phyloP scores from a whole-genome alignment of 2,113 vertebrate genomes.

The Tapirus terrestris region DNA sequence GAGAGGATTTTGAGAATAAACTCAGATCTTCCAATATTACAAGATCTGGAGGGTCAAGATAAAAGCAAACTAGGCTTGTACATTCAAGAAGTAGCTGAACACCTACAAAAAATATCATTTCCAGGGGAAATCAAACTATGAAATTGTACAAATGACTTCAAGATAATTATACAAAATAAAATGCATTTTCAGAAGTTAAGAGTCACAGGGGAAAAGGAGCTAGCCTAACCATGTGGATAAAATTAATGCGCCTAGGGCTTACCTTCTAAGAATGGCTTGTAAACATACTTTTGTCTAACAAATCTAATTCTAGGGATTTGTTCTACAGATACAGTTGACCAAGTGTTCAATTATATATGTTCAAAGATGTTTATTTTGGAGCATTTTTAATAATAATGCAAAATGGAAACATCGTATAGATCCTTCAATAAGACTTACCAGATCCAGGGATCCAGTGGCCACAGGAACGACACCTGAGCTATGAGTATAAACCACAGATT shows the following conservation, averaged over 20 bases:
- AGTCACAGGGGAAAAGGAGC: not conserved
- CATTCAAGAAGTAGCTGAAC: not conserved
- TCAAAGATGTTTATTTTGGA: not conserved
- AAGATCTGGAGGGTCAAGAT: not conserved
- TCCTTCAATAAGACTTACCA: not conserved
- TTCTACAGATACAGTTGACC: not conserved
- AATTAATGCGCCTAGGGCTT: not conserved
- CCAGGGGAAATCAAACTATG: not conserved
- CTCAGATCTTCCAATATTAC: not conserved
- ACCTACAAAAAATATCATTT: not conserved
- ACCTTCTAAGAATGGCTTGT: not conserved
- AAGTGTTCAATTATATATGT: not conserved
- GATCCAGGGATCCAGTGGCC: not conserved
- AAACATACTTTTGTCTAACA: not conserved
- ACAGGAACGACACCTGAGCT: not conserved
- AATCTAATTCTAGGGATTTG: not conserved
- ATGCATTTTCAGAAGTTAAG: not conserved
- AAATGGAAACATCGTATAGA: not conserved
- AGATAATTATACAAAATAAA: not conserved
- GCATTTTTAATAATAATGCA: not conserved
- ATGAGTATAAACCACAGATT: not conserved
- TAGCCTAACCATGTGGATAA: not conserved
- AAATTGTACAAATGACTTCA: not conserved
- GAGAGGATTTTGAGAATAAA: not conserved
- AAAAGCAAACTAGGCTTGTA: not conserved